Conservation (phyloP, 1,140 invertebrate species). For the Zaprionus ghesquierei region DNA sequence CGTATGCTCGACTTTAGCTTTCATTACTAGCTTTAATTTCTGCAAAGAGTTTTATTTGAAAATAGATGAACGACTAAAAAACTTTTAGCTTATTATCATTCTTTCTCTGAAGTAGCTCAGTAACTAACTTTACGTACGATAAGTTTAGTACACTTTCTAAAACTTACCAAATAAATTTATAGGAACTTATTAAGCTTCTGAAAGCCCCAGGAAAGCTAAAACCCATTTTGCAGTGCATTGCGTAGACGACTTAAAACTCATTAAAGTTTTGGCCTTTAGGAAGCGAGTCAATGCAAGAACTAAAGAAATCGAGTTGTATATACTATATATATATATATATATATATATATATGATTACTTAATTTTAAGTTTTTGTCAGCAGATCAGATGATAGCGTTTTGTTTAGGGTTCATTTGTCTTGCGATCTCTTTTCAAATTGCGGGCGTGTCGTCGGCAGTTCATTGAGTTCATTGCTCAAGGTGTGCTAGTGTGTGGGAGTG, state of each 20-base stretch:
- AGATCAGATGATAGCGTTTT: conserved; percentile 23
- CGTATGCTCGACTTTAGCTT: no score
- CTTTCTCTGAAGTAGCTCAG: no score
- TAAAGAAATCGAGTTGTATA: conserved; percentile 32
- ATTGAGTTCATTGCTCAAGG: conserved; percentile 30
- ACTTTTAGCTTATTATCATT: no score
- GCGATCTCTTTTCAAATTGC: neutral
- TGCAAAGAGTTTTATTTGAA: no score
- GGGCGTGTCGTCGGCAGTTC: conserved; percentile 42
- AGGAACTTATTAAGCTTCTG: no score
- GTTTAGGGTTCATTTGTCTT: neutral
- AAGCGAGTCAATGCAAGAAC: conserved; percentile 55
- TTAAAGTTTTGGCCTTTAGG: neutral
- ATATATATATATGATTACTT: conserved; percentile 22
- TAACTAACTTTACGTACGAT: no score
- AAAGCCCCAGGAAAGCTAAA: no score
- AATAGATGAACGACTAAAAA: no score
- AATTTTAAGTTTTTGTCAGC: conserved; percentile 7
- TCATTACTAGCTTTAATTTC: no score
- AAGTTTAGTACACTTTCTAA: no score
- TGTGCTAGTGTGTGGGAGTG: conserved; percentile 21
- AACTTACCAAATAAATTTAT: no score
- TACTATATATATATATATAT: conserved; percentile 43
- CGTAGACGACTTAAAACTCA: neutral
- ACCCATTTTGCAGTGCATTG: neutral